A percentile compares a stretch with the other conserved stretches of the same genome.
Evolutionary conservation across 64 coral and sea anemone species (phyloP).

Genomic region (Acropora tenuis): DNA sequence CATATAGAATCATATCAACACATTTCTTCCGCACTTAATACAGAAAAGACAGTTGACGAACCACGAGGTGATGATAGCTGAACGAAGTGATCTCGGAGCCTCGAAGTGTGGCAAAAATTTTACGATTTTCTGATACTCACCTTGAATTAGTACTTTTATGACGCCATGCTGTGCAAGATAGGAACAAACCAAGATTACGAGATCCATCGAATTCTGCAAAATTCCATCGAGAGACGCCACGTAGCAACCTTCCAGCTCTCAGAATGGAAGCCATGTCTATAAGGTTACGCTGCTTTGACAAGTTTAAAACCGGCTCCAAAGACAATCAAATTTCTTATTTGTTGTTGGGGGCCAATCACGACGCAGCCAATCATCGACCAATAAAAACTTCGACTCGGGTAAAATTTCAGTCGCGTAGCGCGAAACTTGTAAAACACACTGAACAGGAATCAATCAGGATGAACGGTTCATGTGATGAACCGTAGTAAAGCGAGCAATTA

Average conservation of each 20-base stretch:
- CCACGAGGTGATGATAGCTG: too few species aligned
- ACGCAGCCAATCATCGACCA: background rate
- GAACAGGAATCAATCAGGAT: too few species aligned
- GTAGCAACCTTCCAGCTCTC: background rate
- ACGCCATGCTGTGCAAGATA: slow-evolving; percentile 1
- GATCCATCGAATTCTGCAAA: background rate
- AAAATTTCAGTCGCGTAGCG: background rate
- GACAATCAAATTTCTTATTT: background rate
- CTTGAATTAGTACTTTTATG: slow-evolving; percentile 7
- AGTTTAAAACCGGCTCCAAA: background rate
- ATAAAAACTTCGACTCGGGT: background rate
- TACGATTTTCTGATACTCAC: background rate
- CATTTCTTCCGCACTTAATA: too few species aligned
- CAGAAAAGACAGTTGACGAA: too few species aligned
- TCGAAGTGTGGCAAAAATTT: too few species aligned
- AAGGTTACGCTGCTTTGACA: background rate
- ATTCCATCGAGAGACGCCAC: background rate
- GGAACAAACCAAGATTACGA: background rate
- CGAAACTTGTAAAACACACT: slow-evolving; percentile 40
- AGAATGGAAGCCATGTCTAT: slow-evolving; percentile 17
- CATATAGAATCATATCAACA: too few species aligned
- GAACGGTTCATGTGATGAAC: too few species aligned
- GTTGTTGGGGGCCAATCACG: background rate
- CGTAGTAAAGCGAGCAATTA: too few species aligned
- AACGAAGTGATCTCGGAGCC: too few species aligned